phyloP scores from a whole-genome alignment of 2,113 vertebrate genomes.

The Phalacrocorax brasilianus region DNA sequence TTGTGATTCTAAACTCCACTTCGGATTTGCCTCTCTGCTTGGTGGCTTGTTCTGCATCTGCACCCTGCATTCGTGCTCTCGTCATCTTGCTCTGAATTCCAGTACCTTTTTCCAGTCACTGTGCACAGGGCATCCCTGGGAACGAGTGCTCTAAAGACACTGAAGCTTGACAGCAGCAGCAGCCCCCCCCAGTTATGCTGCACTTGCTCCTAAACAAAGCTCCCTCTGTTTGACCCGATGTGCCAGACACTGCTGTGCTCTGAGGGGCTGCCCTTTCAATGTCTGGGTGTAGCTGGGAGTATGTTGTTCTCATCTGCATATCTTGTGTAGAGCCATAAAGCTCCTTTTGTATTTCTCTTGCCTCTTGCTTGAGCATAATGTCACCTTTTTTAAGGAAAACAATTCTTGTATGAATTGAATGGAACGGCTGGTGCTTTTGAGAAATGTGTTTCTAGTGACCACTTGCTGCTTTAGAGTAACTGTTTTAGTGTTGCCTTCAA shows the following conservation, averaged over 20 bases:
- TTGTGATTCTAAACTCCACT: constrained; percentile 50
- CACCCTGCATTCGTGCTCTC: not conserved
- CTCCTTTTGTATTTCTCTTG: constrained; percentile 61
- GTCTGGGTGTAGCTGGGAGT: not conserved
- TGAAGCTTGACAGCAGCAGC: not conserved
- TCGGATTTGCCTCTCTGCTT: constrained; percentile 58
- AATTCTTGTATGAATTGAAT: not conserved
- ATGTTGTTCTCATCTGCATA: constrained; percentile 22
- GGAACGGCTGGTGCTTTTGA: not conserved
- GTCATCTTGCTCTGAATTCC: constrained; percentile 49
- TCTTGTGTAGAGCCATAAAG: constrained; percentile 30
- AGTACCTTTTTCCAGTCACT: constrained; percentile 31
- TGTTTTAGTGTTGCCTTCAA: not conserved
- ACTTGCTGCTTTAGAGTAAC: not conserved
- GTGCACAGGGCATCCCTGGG: not conserved
- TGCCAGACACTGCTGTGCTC: constrained; percentile 49
- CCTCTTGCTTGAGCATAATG: constrained; percentile 43
- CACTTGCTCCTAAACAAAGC: constrained; percentile 44
- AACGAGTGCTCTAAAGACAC: not conserved
- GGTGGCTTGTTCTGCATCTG: constrained; percentile 39
- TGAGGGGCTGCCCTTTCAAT: not conserved
- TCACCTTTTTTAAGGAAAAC: constrained; percentile 40
- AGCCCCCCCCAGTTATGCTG: not conserved
- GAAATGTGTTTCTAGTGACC: not conserved
- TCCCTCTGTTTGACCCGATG: not conserved